A percentile compares a stretch with the other conserved stretches of the same genome.
phyloP scores from a whole-genome alignment of 2,797 vertebrate genomes.

The Rhinella marina region DNA sequence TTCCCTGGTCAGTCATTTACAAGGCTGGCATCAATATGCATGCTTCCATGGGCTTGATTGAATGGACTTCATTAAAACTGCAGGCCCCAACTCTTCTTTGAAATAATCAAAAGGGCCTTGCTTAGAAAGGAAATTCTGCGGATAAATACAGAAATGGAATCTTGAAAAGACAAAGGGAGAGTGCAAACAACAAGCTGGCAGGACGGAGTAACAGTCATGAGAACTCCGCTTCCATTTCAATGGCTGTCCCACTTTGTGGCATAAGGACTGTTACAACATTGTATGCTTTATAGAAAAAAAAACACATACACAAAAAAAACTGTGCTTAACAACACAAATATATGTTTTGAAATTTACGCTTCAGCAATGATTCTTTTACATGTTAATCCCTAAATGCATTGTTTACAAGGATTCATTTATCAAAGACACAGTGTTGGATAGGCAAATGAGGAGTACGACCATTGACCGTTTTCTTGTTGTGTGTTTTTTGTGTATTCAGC shows the following conservation, averaged over 20 bases:
- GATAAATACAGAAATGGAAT: slow-evolving; percentile 61
- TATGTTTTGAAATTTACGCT: slow-evolving; percentile 62
- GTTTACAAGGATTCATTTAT: slow-evolving; percentile 61
- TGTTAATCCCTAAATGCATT: slow-evolving; percentile 59
- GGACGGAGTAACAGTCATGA: slow-evolving; percentile 54
- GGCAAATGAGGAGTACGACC: slow-evolving; percentile 38
- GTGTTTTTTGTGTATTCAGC: slow-evolving; percentile 42
- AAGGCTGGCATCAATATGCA: slow-evolving; percentile 61
- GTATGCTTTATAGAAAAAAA: slow-evolving; percentile 54
- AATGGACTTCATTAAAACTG: slow-evolving; percentile 65
- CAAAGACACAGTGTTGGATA: slow-evolving; percentile 32
- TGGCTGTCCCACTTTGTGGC: slow-evolving; percentile 48
- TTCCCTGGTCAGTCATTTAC: slow-evolving; percentile 53
- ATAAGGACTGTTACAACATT: slow-evolving; percentile 60
- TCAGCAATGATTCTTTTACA: slow-evolving; percentile 61
- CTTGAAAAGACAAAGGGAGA: slow-evolving; percentile 56
- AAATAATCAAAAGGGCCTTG: slow-evolving; percentile 62
- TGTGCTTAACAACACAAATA: slow-evolving; percentile 62
- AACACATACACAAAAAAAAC: slow-evolving; percentile 43
- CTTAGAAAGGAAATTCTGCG: slow-evolving; percentile 58
- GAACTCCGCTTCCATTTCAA: slow-evolving; percentile 60
- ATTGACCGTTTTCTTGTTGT: slow-evolving; percentile 50
- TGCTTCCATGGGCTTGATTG: slow-evolving; percentile 58
- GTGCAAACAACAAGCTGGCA: slow-evolving; percentile 56
- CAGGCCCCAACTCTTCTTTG: slow-evolving; percentile 60